Evolutionary conservation across 64 coral and sea anemone genomes (phyloP).

Genomic region (Montipora foliosa): DNA sequence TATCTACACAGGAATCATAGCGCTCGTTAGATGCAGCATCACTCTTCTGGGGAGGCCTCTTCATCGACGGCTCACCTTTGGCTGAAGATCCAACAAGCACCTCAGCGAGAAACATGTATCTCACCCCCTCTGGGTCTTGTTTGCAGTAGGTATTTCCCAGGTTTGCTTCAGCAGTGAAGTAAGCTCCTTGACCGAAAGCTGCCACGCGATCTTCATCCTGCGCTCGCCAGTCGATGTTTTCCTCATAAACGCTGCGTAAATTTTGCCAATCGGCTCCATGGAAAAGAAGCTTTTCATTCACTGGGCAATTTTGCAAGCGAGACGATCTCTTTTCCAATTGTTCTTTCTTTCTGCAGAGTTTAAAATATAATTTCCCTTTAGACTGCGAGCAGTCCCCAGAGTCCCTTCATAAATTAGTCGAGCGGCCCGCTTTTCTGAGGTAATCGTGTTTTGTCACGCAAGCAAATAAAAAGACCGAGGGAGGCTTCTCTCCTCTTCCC

Average conservation of each 20-base stretch:
- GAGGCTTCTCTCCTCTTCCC: no score
- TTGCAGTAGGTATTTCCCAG: conserved; percentile 54
- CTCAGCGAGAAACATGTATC: conserved; percentile 67
- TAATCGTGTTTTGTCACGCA: no score
- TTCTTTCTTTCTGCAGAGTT: neutral
- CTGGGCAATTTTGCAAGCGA: neutral
- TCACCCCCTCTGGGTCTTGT: neutral
- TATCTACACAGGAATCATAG: conserved; percentile 83
- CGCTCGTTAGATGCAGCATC: conserved; percentile 16
- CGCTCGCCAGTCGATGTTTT: conserved; percentile 67
- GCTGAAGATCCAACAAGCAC: conserved; percentile 67
- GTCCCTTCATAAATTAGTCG: no score
- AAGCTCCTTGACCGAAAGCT: conserved; percentile 68
- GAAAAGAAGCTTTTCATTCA: conserved; percentile 67
- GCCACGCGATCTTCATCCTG: conserved; percentile 35
- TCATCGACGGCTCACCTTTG: conserved; percentile 35
- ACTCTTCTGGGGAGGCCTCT: conserved; percentile 23
- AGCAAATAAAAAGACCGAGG: no score
- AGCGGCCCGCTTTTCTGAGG: no score
- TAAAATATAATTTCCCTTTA: neutral
- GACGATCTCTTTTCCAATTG: neutral
- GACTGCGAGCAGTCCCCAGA: no score
- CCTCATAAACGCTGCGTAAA: conserved; percentile 37
- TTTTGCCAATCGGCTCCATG: conserved; percentile 30
- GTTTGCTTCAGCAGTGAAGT: conserved; percentile 66